Base-by-base conservation (phyloP, 2,113 vertebrate genomes). In the Poeciliopsis turrubarensis region DNA sequence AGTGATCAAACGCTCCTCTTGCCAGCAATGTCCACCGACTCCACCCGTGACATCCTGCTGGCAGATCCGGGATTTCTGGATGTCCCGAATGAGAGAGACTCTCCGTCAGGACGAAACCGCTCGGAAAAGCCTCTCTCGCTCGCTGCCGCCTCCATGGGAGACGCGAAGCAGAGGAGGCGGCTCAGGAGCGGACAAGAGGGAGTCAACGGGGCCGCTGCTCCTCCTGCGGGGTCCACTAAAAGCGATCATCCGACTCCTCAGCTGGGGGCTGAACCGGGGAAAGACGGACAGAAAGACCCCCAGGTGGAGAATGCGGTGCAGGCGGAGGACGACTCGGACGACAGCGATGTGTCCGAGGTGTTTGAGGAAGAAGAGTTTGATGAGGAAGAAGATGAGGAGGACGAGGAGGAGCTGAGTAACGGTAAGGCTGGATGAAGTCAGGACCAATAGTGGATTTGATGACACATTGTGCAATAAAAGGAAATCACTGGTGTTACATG, bases 11-110 rank as follows among this genome's bases (percentile, higher is more conserved):
- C 27, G 34, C 3, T 34, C 62, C 2, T 5, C 72, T 11, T 63
- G 3, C 60, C 83, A 86, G 88, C 4, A 75, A 95, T 95, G 94
- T 92, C 94, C 41, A 89, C 92, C 68, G 93, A 94, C 60, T 92
- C 93, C 77, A 95, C 94, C 9, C 92, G 94, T 15, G 94, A 94
- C 34, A 93, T 94, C 78, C 94, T 94, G 88, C 89, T 95, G 2
- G 94, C 92, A 25, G 94, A 95, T 78, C 14, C 94, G 86, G 94
- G 94, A 0, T 94, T 93, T 70, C 89, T 91, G 1, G 81, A 87
- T 63, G 44, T 93, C 72, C 70, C 90, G 22, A 31, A 81, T 57
- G 19, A 78, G 1, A 65, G 44, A 57, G 80, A 89, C 22, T 75
- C 75, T 1, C 73, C 75, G 0, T 71, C 31, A 4, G 83, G 84